Base-by-base conservation (phyloP, 1,140 invertebrate genomes). In the Saccostrea echinata region DNA sequence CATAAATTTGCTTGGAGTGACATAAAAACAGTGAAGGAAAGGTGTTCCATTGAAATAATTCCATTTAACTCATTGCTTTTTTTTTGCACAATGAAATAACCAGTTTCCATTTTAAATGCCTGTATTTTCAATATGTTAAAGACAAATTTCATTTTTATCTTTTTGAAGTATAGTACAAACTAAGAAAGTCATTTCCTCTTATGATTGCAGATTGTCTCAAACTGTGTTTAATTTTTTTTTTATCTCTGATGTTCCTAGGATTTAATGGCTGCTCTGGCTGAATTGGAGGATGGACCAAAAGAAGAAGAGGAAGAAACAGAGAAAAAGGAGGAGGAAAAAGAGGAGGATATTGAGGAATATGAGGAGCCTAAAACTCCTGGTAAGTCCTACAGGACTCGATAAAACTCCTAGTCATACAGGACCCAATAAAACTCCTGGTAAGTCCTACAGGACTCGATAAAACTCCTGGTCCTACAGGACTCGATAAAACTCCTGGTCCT, bases 281-380 rank as follows among this genome's bases (percentile, higher is more conserved):
- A 80, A 13, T 51, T 89, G 11, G 88, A 86, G 18, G 87, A 87
- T 21, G 89, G 76, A n/a, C 86, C 86, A 16, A 90, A 91, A 68
- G 91, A 91, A n/a, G 88, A 93, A 27, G 90, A 92, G 24, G 90
- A 89, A 24, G 85, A 90, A 85, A 84, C 89, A 71, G 89, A 90
- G 33, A 84, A 86, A 81, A 84, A 92, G 27, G 85, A 90, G 43
- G 91, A 91, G 84, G 89, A 91, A 35, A 86, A 91, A 86, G 89
- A 89, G 61, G 90, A 91, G 53, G 89, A 91, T 21, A 86, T 90
- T 71, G 92, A 91, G 24, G 91, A 92, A 61, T 91, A 87, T 88
- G 85, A 85, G 33, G 90, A 92, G 64, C 89, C 90, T 35, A 84
- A 83, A 76, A 91, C 91, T 81, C 91, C 91, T 81, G 92, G 90